Conservation (phyloP, 2,797 vertebrate genomes). For the Enteromius radiatus region DNA sequence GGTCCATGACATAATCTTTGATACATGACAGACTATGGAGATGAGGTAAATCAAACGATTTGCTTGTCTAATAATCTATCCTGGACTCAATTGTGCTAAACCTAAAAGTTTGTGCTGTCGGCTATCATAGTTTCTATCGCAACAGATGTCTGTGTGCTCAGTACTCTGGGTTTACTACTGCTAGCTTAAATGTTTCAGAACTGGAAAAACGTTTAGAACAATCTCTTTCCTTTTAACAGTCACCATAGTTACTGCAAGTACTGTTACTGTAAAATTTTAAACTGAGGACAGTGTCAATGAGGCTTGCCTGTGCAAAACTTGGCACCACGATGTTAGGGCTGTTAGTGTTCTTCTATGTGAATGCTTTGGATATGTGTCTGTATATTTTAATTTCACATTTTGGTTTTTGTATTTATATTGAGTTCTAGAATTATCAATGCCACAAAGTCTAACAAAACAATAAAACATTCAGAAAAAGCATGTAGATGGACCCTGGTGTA, state of each 20-base stretch:
- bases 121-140: neutral
- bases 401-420: neutral
- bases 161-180: neutral
- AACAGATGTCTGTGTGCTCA: neutral
- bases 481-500: too few relatives aligned
- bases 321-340: neutral
- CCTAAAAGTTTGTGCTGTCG: neutral
- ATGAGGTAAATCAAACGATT: constrained; percentile 1
- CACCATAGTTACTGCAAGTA: neutral
- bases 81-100: constrained; percentile 9
- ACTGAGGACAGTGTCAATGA: neutral
- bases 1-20: constrained; percentile 1
- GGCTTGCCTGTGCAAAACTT: neutral
- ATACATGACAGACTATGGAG: neutral
- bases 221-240: neutral
- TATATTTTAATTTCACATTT: neutral
- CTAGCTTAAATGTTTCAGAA: neutral
- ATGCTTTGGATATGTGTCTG: neutral
- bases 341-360: neutral
- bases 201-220: neutral
- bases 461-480: neutral
- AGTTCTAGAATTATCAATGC: neutral
- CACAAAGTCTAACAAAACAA: neutral
- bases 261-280: neutral
- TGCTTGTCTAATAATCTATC: constrained; percentile 15